These are phyloP conservation scores for Triplophysa siluroides DNA, from an alignment of 2,113 vertebrate genomes.

Conservation along the genomic window DNA sequence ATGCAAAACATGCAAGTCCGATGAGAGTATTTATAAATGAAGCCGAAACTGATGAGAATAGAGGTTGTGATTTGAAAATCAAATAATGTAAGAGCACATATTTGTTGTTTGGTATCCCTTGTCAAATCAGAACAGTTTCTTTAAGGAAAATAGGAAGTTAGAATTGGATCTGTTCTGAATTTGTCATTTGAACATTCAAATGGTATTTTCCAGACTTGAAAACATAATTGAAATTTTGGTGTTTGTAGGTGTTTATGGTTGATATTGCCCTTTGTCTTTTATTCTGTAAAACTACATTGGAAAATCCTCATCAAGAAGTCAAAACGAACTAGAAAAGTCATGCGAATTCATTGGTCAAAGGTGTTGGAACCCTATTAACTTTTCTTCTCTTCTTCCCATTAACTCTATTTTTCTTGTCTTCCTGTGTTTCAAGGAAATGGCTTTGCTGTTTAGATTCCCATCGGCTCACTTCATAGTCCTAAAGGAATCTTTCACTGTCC, in stretches of 20 bases:
- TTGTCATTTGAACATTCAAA: background rate
- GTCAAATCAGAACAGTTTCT: constrained; percentile 18
- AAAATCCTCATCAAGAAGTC: too few species aligned
- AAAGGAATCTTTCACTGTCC: constrained; percentile 43
- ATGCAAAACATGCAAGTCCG: constrained; percentile 30
- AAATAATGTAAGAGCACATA: background rate
- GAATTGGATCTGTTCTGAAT: too few species aligned
- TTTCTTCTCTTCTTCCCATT: background rate
- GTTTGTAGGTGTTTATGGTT: too few species aligned
- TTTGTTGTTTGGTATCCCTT: background rate
- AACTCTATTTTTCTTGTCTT: background rate
- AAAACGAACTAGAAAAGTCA: too few species aligned
- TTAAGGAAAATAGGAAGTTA: background rate
- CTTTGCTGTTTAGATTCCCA: background rate
- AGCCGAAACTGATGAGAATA: constrained; percentile 57
- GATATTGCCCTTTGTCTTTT: too few species aligned
- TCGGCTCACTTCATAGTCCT: constrained; percentile 3
- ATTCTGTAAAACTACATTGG: too few species aligned
- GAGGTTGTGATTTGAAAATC: constrained; percentile 10
- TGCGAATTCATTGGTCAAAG: too few species aligned
- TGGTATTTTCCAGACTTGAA: too few species aligned
- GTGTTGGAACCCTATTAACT: background rate
- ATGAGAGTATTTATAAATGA: constrained; percentile 46
- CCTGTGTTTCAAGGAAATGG: background rate
- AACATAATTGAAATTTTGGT: too few species aligned